Conservation (phyloP, 2,888 invertebrate genomes). For the Anarsia innoxiella region DNA sequence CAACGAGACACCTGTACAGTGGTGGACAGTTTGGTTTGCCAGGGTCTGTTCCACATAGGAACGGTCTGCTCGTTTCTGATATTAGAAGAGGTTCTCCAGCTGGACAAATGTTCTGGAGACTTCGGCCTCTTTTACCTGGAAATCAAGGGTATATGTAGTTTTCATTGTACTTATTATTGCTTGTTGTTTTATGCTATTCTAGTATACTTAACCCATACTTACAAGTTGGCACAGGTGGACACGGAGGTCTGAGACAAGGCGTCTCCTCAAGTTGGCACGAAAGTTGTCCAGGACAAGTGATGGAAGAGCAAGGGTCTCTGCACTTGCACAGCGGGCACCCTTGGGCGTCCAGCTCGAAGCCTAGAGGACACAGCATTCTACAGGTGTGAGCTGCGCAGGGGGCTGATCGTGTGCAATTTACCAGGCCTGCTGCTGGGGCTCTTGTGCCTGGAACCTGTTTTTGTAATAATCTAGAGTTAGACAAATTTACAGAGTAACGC, state of each 20-base stretch:
- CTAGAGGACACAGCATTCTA: conserved; percentile 90
- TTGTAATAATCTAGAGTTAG: too few species aligned
- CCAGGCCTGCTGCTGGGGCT: conserved; percentile 76
- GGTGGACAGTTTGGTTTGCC: conserved; percentile 91
- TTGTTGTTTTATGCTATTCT: too few species aligned
- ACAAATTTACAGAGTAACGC: too few species aligned
- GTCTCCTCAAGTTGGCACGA: conserved; percentile 87
- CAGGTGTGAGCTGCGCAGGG: conserved; percentile 88
- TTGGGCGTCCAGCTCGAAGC: conserved; percentile 80
- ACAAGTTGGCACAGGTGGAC: conserved; percentile 90
- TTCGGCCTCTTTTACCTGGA: conserved; percentile 83
- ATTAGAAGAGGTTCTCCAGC: conserved; percentile 83
- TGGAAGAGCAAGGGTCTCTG: conserved; percentile 84
- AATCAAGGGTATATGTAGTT: conserved; percentile 19
- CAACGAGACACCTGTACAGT: conserved; percentile 85
- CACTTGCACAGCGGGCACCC: conserved; percentile 89
- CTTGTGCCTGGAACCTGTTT: conserved; percentile 83
- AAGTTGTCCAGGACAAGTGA: conserved; percentile 84
- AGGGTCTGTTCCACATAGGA: conserved; percentile 86
- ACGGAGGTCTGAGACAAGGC: conserved; percentile 85
- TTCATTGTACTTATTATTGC: too few species aligned
- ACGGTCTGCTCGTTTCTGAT: conserved; percentile 83
- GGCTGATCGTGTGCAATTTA: conserved; percentile 81
- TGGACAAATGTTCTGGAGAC: conserved; percentile 85
- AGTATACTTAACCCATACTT: conserved; percentile 24